These are phyloP conservation scores for Sminthopsis crassicaudata DNA, from an alignment of 2,113 vertebrate genomes.

Conservation along the genomic window DNA sequence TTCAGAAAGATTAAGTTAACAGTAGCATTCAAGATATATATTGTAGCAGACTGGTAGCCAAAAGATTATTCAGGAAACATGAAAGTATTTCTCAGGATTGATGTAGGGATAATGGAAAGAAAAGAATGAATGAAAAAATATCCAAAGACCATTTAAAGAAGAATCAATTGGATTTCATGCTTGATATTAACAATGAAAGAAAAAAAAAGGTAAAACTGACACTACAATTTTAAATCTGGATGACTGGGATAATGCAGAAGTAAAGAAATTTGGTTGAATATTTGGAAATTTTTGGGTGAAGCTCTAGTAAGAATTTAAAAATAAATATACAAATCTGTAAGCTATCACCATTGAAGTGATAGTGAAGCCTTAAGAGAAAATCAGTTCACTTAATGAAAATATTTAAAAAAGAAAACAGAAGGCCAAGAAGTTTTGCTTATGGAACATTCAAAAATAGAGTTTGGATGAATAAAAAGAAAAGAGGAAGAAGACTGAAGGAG, in stretches of 20 bases:
- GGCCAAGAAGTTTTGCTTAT: too few relatives aligned
- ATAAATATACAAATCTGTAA: not conserved
- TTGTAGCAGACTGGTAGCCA: not conserved
- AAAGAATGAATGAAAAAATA: not conserved
- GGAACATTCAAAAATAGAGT: too few relatives aligned
- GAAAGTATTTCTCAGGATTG: not conserved
- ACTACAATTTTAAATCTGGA: not conserved
- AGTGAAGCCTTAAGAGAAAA: not conserved
- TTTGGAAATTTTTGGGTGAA: not conserved
- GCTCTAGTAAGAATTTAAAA: not conserved
- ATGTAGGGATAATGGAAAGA: not conserved
- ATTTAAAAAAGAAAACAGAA: too few relatives aligned
- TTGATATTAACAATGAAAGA: not conserved
- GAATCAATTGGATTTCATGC: not conserved
- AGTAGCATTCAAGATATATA: too few relatives aligned
- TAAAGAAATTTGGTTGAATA: not conserved
- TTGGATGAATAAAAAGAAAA: too few relatives aligned
- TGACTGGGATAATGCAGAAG: not conserved
- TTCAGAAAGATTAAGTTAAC: not conserved
- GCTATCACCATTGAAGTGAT: not conserved
- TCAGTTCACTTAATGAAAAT: too few relatives aligned
- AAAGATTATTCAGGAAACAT: not conserved
- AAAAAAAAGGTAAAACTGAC: not conserved
- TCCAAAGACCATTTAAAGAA: not conserved
- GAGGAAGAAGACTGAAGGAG: too few relatives aligned